phyloP scores from a whole-genome alignment of 2,888 invertebrate genomes.

The Machimus rusticus region DNA sequence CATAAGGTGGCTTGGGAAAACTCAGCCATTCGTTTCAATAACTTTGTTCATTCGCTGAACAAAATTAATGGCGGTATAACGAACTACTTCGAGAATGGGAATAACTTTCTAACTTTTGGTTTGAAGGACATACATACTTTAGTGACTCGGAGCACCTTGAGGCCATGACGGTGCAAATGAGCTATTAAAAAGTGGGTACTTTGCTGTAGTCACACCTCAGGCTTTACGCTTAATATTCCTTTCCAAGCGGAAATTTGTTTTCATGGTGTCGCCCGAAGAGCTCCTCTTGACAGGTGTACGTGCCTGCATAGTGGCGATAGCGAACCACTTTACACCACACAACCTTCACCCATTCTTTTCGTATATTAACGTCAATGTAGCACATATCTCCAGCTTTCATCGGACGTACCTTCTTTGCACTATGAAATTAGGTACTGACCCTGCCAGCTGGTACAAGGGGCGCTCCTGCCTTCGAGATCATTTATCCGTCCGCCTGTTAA shows the following conservation, averaged over 20 bases:
- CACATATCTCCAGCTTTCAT: not conserved
- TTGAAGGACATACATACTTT: not conserved
- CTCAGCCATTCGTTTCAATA: not conserved
- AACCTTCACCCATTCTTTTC: not conserved
- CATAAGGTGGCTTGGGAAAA: not conserved
- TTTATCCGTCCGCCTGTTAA: not conserved
- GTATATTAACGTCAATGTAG: not conserved
- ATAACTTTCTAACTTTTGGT: not conserved
- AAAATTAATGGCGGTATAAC: not conserved
- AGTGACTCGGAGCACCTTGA: not conserved
- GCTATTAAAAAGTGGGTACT: not conserved
- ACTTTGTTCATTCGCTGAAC: not conserved
- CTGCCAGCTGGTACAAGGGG: not conserved
- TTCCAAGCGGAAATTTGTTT: constrained; percentile 17
- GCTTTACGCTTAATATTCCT: not conserved
- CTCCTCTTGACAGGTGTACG: not conserved
- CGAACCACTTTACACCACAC: not conserved
- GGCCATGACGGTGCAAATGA: not conserved
- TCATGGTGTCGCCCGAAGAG: not conserved
- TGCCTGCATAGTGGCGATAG: constrained; percentile 2
- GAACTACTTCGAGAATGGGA: not conserved
- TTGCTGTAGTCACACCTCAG: not conserved
- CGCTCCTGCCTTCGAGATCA: not conserved
- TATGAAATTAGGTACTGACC: not conserved
- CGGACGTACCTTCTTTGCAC: not conserved